phyloP scores from a whole-genome alignment of 2,888 invertebrate genomes.

The Xanthia togata region DNA sequence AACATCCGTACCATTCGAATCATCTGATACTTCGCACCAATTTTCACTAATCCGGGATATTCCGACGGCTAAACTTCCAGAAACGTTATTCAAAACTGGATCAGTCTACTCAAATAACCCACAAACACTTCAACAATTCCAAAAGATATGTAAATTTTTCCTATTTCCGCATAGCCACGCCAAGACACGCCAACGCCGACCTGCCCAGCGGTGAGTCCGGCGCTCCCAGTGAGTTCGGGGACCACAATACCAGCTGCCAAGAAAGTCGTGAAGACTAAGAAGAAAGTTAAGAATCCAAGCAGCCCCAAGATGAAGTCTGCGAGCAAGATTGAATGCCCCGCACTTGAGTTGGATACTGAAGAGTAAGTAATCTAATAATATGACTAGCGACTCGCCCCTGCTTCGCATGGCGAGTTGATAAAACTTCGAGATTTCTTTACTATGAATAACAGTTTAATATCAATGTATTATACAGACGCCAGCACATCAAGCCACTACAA shows the following conservation, averaged over 20 bases:
- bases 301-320: constrained; percentile 76
- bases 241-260: constrained; percentile 78
- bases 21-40: background rate
- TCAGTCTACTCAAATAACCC: constrained; percentile 21
- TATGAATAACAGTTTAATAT: too few species aligned
- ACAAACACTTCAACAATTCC: constrained; percentile 12
- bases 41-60: background rate
- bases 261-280: constrained; percentile 78
- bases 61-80: background rate
- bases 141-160: constrained; percentile 26
- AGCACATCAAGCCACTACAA: too few species aligned
- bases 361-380: constrained; percentile 70
- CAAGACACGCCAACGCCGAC: constrained; percentile 81
- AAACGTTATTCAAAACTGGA: constrained; percentile 8
- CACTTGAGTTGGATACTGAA: constrained; percentile 77
- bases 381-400: background rate
- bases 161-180: constrained; percentile 73
- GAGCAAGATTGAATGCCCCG: constrained; percentile 73
- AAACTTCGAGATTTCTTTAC: too few species aligned
- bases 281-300: constrained; percentile 75
- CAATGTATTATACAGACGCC: too few species aligned
- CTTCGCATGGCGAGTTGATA: background rate
- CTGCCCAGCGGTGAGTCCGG: constrained; percentile 83
- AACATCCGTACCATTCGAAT: background rate
- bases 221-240: constrained; percentile 84